phyloP scores from a whole-genome alignment of 1,140 invertebrate genomes.

The Adoxophyes honmai region DNA sequence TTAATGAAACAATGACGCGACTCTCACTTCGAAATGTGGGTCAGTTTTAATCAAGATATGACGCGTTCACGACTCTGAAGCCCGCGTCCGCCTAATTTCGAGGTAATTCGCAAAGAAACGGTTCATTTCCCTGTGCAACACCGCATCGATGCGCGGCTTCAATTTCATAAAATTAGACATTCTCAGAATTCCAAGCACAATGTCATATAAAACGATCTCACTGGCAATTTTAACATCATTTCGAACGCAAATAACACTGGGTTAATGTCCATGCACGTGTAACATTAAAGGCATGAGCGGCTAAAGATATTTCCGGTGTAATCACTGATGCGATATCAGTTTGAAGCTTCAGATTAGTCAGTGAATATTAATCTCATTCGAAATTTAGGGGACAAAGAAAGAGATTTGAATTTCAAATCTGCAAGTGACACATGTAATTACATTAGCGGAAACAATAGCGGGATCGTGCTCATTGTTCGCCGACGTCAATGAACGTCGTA shows the following conservation, averaged over 20 bases:
- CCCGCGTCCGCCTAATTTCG: not conserved
- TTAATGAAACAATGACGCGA: conserved; percentile 6
- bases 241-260: not conserved
- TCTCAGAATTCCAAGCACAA: conserved; percentile 4
- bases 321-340: conserved; percentile 10
- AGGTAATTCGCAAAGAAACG: conserved; percentile 6
- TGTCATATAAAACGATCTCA: not conserved
- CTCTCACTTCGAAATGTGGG: conserved; percentile 6
- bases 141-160: not conserved
- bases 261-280: not conserved
- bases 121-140: conserved; percentile 3
- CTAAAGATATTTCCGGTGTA: conserved; percentile 1
- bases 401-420: conserved; percentile 57
- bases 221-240: conserved; percentile 9
- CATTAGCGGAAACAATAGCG: conserved; percentile 35
- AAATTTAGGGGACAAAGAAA: conserved; percentile 38
- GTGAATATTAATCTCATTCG: conserved; percentile 33
- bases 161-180: conserved; percentile 5
- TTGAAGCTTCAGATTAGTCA: conserved; percentile 1
- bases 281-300: conserved; percentile 1
- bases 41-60: conserved; percentile 11
- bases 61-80: not conserved
- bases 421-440: conserved; percentile 48
- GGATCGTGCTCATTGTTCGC: conserved; percentile 23
- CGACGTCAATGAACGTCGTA: conserved; percentile 8